Evolutionary conservation across 2,797 vertebrate genomes (phyloP).

Genomic region (Enteromius viviparus): DNA sequence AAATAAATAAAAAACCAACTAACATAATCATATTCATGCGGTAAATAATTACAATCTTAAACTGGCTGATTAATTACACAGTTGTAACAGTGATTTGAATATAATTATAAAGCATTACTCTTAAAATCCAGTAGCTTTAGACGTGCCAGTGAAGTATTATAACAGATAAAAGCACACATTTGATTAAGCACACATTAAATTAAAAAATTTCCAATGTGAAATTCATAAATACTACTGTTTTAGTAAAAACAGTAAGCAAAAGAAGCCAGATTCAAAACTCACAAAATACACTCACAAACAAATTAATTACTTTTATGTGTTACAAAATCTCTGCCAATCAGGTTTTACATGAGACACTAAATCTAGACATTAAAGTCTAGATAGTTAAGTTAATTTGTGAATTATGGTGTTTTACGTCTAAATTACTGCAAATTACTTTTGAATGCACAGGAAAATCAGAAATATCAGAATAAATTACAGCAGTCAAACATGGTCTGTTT

Average conservation of each 20-base stretch:
- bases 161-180: background rate
- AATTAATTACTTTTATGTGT: background rate
- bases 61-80: slow-evolving; percentile 12
- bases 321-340: background rate
- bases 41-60: slow-evolving; percentile 10
- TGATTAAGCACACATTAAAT: no score
- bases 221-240: background rate
- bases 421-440: slow-evolving; percentile 23
- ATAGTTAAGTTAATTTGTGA: background rate
- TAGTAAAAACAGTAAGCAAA: no score
- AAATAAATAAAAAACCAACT: background rate
- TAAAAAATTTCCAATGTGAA: background rate
- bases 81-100: slow-evolving; percentile 20
- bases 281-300: background rate
- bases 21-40: slow-evolving; percentile 8
- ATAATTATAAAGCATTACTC: slow-evolving; percentile 20
- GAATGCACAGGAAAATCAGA: slow-evolving; percentile 22
- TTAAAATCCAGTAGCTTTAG: background rate
- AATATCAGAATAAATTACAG: slow-evolving; percentile 27
- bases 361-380: background rate
- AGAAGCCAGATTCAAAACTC: background rate
- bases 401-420: slow-evolving; percentile 34
- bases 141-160: background rate
- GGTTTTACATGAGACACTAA: background rate
- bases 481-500: background rate